Evolutionary conservation across 1,140 invertebrate species (phyloP), one percentile per base, ranked within the genome.

Genomic region (Gryon sp.): DNA sequence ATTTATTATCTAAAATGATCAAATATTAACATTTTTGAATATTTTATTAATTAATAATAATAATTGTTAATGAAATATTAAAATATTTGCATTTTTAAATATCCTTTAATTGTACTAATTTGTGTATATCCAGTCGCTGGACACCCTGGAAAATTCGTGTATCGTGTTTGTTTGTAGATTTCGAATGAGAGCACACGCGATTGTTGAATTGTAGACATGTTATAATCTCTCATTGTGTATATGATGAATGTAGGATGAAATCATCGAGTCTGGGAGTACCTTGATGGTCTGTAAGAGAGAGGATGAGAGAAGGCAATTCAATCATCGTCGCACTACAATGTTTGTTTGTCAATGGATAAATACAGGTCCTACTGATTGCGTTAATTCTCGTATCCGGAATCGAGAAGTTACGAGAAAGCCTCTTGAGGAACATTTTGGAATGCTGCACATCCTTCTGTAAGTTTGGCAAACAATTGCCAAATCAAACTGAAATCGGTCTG

Each of bases 211-310:
- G 20, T 18, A 65, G 52, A 19, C 74, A 76, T 79, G 75, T 83
- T 82, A 72, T 83, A 84, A 84, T 84, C 45, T 82, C 55, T 48
- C 20, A 80, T n/a, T n/a, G n/a, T n/a, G n/a, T 84, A 59, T 84
- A 73, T 83, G 72, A 84, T 75, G 62, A 75, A 75, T 84, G 79
- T 84, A 84, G 83, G 83, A 83, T 52, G 45, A 78, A 73, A 69
- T 81, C 76, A 20, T 53, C 74, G 36, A 69, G 28, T 76, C 55
- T 69, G 81, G 82, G 77, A 62, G 65, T 70, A 55, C 76, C 55
- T 78, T 46, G 76, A 81, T 68, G 78, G 50, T 55, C 48, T 40
- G 28, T 53, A 28, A 43, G 12, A 69, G 34, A 62, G 36, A 60
- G 43, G 66, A 70, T 62, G 28, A 60, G 19, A 46, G 40, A 69